These are phyloP conservation scores for Eulemur rufifrons DNA, from an alignment of 2,113 vertebrate species.

Conservation along the genomic window DNA sequence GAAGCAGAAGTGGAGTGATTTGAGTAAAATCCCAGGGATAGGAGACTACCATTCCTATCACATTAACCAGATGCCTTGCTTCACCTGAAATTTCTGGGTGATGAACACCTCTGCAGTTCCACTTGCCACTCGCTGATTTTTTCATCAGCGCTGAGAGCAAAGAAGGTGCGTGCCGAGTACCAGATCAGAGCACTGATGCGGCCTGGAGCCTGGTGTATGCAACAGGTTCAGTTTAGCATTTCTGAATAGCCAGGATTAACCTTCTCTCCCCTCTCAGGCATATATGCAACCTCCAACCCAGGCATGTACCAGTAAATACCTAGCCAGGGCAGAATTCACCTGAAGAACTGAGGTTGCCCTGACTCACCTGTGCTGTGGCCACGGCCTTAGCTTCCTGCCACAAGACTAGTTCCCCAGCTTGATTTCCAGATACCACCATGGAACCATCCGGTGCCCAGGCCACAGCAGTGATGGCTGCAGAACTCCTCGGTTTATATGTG, in stretches of 20 bases:
- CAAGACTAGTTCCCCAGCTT: conserved; percentile 86
- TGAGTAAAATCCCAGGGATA: not conserved
- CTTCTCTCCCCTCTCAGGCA: not conserved
- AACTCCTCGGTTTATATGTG: not conserved
- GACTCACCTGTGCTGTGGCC: conserved; percentile 72
- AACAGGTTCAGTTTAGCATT: not conserved
- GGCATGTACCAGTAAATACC: not conserved
- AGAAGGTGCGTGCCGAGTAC: conserved; percentile 52
- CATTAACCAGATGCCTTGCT: not conserved
- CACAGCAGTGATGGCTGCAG: conserved; percentile 80
- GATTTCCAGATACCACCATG: conserved; percentile 83
- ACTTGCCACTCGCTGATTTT: conserved; percentile 76
- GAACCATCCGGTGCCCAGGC: conserved; percentile 83
- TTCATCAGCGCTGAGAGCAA: conserved; percentile 64
- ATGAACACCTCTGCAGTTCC: not conserved
- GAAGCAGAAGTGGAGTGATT: not conserved
- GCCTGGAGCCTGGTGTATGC: conserved; percentile 59
- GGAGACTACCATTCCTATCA: not conserved
- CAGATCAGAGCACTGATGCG: conserved; percentile 66
- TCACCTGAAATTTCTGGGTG: conserved; percentile 54
- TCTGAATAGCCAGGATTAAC: not conserved
- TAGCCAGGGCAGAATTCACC: not conserved
- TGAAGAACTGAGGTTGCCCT: not conserved
- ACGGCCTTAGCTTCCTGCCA: conserved; percentile 79
- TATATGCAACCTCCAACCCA: not conserved